Evolutionary conservation across 92 coral and sea anemone species (phyloP).

Genomic region (Palythoa grandiflora): DNA sequence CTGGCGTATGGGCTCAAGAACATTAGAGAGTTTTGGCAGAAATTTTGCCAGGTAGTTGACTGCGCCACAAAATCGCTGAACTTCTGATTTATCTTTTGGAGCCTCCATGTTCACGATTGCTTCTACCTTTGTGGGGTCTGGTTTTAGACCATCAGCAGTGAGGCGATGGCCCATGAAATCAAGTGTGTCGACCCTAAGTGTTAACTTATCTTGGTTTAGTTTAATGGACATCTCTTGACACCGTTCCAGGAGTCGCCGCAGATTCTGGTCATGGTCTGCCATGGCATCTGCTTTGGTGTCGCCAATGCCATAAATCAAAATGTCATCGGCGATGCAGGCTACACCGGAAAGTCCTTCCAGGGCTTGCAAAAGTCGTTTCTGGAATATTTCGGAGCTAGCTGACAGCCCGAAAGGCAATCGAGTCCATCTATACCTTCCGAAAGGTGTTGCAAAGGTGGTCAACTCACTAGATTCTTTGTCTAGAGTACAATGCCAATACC

Average conservation of each 20-base stretch:
- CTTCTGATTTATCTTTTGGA: neutral
- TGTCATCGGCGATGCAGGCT: constrained; percentile 46
- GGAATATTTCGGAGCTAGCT: constrained; percentile 38
- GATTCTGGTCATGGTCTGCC: constrained; percentile 35
- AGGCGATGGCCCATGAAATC: constrained; percentile 41
- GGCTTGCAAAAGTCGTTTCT: constrained; percentile 55
- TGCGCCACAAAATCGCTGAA: constrained; percentile 20
- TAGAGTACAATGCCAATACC: constrained; percentile 25
- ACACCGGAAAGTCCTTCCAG: constrained; percentile 49
- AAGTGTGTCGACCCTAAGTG: neutral
- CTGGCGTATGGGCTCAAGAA: constrained; percentile 33
- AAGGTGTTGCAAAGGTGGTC: constrained; percentile 46
- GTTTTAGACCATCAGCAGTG: constrained; percentile 32
- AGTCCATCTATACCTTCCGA: constrained; percentile 36
- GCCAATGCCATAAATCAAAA: constrained; percentile 40
- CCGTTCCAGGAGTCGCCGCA: constrained; percentile 26
- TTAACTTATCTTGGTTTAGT: constrained; percentile 21
- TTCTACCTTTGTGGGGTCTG: constrained; percentile 32
- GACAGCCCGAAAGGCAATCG: constrained; percentile 48
- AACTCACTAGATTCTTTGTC: constrained; percentile 25
- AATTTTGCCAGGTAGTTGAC: constrained; percentile 21
- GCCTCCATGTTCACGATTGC: constrained; percentile 9
- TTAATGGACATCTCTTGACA: constrained; percentile 25
- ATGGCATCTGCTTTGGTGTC: constrained; percentile 26
- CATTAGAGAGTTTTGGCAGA: constrained; percentile 22